Evolutionary conservation across 2,113 vertebrate genomes (phyloP), one percentile per base, ranked within the genome.

Genomic region (Hemicordylus capensis): DNA sequence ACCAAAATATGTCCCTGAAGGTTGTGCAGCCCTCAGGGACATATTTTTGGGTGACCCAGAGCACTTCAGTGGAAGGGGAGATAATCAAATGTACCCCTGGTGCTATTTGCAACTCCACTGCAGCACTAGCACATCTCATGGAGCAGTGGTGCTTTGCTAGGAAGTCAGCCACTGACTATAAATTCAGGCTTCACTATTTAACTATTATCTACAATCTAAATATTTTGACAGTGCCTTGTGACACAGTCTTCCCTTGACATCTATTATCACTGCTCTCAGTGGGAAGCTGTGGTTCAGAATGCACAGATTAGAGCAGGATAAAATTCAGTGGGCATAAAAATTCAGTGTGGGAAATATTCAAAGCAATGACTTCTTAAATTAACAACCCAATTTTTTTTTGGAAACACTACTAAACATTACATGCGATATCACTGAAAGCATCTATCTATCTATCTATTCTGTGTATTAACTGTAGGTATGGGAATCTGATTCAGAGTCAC

Each of bases 201-300:
- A 92, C 87, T 80, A 90, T 90, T 91, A 91, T 93, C 80, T 31
- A 85, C 94, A 90, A 82, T 84, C 91, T 84, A 91, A 76, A 88
- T 86, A 66, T 86, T 94, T 12, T 72, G 76, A 90, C 59, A 93
- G 78, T 92, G 90, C 75, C 89, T 90, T 83, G 37, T 81, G 89
- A 0, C 1, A 90, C 74, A 83, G 76, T 85, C 70, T 80, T 74
- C 69, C 84, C 88, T 76, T 83, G 31, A 73, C 11, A 63, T 5
- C 46, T 64, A 73, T 2, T 4, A 74, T 78, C 75, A 70, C 67
- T 91, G 87, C 61, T 92, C 76, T 75, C 69, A 64, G 54, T 76
- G 80, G 66, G 58, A 79, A 51, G 15, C 42, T 85, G 76, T 80
- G 56, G 67, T 61, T 72, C 75, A 79, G 85, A 6, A 11, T 0